Evolutionary conservation across 53 echinoderm and acorn worm genomes (phyloP), one percentile per base, ranked within the genome.

Genomic region (Henricia sp.): DNA sequence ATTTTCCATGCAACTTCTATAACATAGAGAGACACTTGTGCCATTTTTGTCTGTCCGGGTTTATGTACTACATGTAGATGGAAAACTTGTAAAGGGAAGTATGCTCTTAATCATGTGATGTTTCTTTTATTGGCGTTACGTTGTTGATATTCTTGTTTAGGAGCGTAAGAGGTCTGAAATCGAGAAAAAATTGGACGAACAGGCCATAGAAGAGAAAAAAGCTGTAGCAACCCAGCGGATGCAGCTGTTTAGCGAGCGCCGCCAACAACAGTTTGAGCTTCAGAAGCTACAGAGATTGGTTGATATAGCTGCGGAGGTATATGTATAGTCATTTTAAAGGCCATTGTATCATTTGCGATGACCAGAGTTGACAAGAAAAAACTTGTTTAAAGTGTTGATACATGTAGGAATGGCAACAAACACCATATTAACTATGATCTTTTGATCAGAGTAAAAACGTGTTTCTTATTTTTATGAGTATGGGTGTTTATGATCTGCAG

Each of bases 271-370:
- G 86, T 77, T 58, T 26, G 91, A 95, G 74, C 88, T 95, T 26
- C 77, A 88, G 67, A 83, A 71, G 40, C 73, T 95, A 43, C 90
- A 95, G 50, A 74, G 86, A 70, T 52, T 95, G 1, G 92, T 99
- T 72, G 92, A 88, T 34, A 62, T 99, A 11, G 95, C 99, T 16
- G 85, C 92, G 28, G 94, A 94, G 93, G 99, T 99, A 73, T 32
- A 60, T 32, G 57, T 6, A 60, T 3, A 28, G 14, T 0, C 13
- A 29, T 34, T 11, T 2, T 30, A 17, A 53, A 53, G 19, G 53
- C n/a, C n/a, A n/a, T n/a, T n/a, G n/a, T n/a, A 53, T 19, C 53
- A 53, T 53, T 53, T 53, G 53, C n/a, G 13, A n/a, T n/a, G n/a
- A n/a, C n/a, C n/a, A n/a, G n/a, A n/a, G n/a, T n/a, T n/a, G n/a